Percentiles rank a stretch among this genome's conserved stretches.
Conservation (phyloP, 2,797 vertebrate species). For the Spinus pinus region DNA sequence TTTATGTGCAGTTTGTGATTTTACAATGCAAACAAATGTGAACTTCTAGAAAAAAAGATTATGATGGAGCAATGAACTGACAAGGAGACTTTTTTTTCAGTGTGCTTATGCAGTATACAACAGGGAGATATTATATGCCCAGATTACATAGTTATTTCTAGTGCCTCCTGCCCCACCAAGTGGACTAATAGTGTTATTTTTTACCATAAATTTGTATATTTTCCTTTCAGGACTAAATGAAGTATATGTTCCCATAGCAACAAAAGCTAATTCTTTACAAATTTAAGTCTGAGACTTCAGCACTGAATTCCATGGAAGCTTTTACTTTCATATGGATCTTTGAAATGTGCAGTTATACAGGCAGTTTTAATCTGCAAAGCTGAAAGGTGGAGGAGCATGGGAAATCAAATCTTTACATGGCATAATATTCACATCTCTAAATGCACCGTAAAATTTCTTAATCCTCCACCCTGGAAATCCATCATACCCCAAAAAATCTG, state of each 20-base stretch:
- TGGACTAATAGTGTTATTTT: conserved; percentile 86
- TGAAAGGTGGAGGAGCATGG: background rate
- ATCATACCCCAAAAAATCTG: background rate
- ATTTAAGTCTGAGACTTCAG: conserved; percentile 50
- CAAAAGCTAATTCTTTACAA: conserved; percentile 59
- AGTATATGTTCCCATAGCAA: conserved; percentile 58
- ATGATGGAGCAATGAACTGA: conserved; percentile 45
- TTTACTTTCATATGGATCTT: conserved; percentile 22
- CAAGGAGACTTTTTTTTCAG: background rate
- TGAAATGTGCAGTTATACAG: conserved; percentile 10
- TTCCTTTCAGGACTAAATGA: conserved; percentile 26
- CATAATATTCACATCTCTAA: background rate
- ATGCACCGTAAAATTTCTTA: background rate
- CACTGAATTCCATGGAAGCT: conserved; percentile 30
- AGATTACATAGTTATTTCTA: conserved; percentile 70
- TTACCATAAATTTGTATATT: conserved; percentile 54
- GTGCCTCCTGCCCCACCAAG: conserved; percentile 92
- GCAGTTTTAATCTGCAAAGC: conserved; percentile 28
- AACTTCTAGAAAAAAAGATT: conserved; percentile 26
- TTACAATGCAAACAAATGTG: conserved; percentile 61
- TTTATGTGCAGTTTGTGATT: conserved; percentile 58
- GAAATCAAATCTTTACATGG: background rate
- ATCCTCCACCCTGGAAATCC: background rate
- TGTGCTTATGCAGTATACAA: conserved; percentile 32
- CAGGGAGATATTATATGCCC: background rate